Percentiles rank a stretch among this genome's conserved stretches.
These are phyloP conservation scores for Chloroclystis v-ata DNA, from an alignment of 2,888 invertebrate species.

Conservation along the genomic window DNA sequence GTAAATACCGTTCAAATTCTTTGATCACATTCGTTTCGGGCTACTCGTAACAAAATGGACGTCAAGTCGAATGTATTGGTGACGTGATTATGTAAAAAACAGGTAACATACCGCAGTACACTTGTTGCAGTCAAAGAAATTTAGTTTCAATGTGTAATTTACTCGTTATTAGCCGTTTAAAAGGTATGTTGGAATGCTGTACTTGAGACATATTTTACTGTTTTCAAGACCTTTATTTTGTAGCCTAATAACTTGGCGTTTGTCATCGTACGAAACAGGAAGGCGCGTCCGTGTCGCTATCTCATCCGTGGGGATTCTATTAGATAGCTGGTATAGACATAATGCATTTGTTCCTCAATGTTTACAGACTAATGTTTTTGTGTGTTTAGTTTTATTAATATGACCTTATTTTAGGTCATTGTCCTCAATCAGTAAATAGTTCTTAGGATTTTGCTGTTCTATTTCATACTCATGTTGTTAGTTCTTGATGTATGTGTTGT, in stretches of 20 bases:
- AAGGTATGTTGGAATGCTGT: background rate
- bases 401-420: slow-evolving; percentile 53
- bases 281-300: slow-evolving; percentile 6
- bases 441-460: slow-evolving; percentile 1
- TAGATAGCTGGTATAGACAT: background rate
- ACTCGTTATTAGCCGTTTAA: background rate
- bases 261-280: slow-evolving; percentile 13
- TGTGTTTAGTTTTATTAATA: slow-evolving; percentile 40
- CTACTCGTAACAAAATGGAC: slow-evolving; percentile 70
- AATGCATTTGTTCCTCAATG: background rate
- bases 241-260: background rate
- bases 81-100: slow-evolving; percentile 71
- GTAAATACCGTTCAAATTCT: slow-evolving; percentile 7
- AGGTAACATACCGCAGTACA: slow-evolving; percentile 17
- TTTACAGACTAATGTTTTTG: slow-evolving; percentile 6
- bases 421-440: slow-evolving; percentile 35
- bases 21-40: slow-evolving; percentile 26
- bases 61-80: slow-evolving; percentile 58
- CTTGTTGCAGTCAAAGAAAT: slow-evolving; percentile 22
- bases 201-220: too few species aligned
- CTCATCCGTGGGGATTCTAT: slow-evolving; percentile 1
- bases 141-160: slow-evolving; percentile 6
- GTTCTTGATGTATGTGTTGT: background rate
- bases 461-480: background rate
- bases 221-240: background rate